Base-by-base conservation (phyloP, 2,797 vertebrate species). In the Sorex maritimensis region DNA sequence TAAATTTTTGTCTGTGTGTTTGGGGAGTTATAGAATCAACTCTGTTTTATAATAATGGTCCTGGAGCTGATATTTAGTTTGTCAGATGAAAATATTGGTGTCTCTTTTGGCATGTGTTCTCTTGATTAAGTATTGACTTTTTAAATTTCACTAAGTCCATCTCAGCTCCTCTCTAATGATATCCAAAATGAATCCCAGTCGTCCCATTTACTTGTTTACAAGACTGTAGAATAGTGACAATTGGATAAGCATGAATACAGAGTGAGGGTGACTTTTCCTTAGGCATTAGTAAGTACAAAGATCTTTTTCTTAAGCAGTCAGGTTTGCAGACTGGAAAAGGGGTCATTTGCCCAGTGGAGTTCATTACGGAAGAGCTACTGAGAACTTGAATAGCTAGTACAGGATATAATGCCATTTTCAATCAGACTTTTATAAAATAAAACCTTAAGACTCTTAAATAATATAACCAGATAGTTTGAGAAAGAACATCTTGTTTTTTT, bases 1-100 rank as follows among this genome's bases (percentile, higher is more conserved):
- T 46, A 97, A 96, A 97, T 96, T 94, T 97, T 97, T 91, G 69
- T 94, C 87, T 96, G 93, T 91, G 83, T 95, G 93, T 96, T 86
- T 38, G 95, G 91, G 92, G 72, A 96, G 81, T 92, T 97, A 79
- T 24, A 95, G 94, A 93, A 74, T 77, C 91, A 93, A 95, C 93
- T 95, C 49, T 95, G 90, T 83, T 95, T 96, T 75, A 79, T 61
- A 71, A 46, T 84, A 83, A 71, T 92, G 81, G 38, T 94, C 83
- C 30, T 88, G 63, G 30, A 71, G 44, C 0, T 94, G 92, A 91
- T 96, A 95, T 91, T 95, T 87, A 94, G 81, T 84, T 58, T 86
- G 80, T 44, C 2, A 91, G 30, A 79, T 90, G 65, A 95, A 95
- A 97, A 94, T 77, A 72, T 44, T 90, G 3, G 17, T 28, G 63